phyloP scores from a whole-genome alignment of 2,113 vertebrate genomes.

The Actenoides hombroni region DNA sequence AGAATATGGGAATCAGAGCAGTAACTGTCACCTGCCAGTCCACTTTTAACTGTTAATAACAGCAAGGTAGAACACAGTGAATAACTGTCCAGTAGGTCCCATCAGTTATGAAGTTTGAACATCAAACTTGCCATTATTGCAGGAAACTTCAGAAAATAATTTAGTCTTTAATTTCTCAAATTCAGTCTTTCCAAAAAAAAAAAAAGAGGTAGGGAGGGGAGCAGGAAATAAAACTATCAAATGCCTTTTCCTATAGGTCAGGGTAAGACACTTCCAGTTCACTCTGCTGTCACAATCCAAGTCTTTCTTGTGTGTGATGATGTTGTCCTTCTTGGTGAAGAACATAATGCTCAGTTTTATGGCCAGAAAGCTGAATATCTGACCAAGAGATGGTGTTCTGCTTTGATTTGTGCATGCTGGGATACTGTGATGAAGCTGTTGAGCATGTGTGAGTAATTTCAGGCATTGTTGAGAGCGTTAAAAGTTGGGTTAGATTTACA shows the following conservation, averaged over 20 bases:
- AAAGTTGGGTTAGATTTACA: neutral
- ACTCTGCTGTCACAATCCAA: neutral
- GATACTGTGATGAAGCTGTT: neutral
- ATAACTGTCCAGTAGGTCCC: neutral
- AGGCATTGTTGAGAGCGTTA: neutral
- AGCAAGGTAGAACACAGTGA: neutral
- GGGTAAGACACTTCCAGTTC: neutral
- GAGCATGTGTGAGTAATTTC: neutral
- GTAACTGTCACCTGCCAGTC: neutral
- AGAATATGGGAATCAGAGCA: neutral
- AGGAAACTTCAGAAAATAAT: neutral
- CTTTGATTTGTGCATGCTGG: neutral
- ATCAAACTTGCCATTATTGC: neutral
- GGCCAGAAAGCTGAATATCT: neutral
- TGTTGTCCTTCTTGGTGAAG: neutral
- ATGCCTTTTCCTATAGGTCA: neutral
- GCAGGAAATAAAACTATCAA: neutral
- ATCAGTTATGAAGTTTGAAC: neutral
- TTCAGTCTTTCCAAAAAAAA: neutral
- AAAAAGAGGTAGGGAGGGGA: no score
- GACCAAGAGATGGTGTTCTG: neutral
- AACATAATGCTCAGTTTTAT: neutral
- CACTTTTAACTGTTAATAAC: neutral
- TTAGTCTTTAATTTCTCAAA: neutral
- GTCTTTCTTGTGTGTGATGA: neutral